Evolutionary conservation across 2,888 invertebrate genomes (phyloP).

Genomic region (Andricus curvator): DNA sequence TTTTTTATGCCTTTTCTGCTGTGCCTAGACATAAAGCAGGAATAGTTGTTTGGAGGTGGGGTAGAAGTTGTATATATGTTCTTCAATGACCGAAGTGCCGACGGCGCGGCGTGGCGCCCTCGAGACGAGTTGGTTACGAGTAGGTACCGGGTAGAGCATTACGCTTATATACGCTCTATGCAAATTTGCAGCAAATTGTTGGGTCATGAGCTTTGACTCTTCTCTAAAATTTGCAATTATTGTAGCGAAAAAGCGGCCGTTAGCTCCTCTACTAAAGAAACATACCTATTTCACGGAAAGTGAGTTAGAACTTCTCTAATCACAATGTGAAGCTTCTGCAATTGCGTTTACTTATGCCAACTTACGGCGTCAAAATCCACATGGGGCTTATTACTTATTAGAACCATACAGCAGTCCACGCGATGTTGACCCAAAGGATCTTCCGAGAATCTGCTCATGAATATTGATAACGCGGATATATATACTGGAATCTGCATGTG

Average conservation of each 20-base stretch:
- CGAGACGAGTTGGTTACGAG: slow-evolving; percentile 62
- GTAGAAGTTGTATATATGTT: slow-evolving; percentile 47
- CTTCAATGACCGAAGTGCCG: slow-evolving; percentile 59
- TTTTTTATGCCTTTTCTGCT: background rate
- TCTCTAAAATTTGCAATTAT: slow-evolving; percentile 46
- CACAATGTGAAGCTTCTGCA: background rate
- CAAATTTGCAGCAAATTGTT: slow-evolving; percentile 68
- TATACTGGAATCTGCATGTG: background rate
- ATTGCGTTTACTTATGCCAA: background rate
- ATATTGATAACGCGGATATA: slow-evolving; percentile 7
- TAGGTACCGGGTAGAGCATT: slow-evolving; percentile 56
- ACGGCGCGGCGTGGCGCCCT: slow-evolving; percentile 60
- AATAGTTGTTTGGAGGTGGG: slow-evolving; percentile 2
- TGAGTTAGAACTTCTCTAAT: slow-evolving; percentile 1
- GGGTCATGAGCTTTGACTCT: slow-evolving; percentile 55
- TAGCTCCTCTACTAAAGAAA: background rate
- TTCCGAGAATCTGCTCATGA: slow-evolving; percentile 19
- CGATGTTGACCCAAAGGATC: slow-evolving; percentile 26
- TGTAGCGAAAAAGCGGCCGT: background rate
- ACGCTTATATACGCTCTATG: slow-evolving; percentile 64
- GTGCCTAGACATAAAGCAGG: slow-evolving; percentile 4
- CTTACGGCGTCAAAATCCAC: background rate
- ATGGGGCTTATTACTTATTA: background rate
- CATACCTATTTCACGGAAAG: background rate
- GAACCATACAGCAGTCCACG: background rate